Base-by-base conservation (phyloP, 2,888 invertebrate species). In the Agapetus fuscipes region DNA sequence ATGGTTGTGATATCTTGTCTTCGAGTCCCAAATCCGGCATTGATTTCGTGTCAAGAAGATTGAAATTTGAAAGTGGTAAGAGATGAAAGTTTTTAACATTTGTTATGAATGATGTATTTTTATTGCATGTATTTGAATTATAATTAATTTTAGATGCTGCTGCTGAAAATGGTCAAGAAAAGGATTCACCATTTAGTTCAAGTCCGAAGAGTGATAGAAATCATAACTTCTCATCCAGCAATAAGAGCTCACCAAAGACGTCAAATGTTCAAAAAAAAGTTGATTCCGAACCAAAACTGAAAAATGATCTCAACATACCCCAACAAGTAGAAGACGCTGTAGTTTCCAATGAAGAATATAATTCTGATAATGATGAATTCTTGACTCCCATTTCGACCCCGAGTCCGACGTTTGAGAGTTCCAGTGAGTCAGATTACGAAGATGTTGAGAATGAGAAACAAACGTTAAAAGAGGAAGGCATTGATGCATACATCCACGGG, bases 401-500 rank as follows among this genome's bases (percentile, higher is more conserved):
- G 46, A 50, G 14, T 32, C 37, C 3, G 44, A 51, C 26, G 12
- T 37, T 42, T 6, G 43, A 27, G 52, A 59, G 27, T 40, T 54
- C 49, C 30, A 53, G 52, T 14, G 52, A 53, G 17, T 56, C 58
- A 3, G 59, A 64, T 27, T 62, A 67, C 15, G 68, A 68, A 30
- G 62, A n/a, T n/a, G n/a, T n/a, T n/a, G n/a, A n/a, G n/a, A n/a
- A n/a, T n/a, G n/a, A n/a, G n/a, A n/a, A n/a, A n/a, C n/a, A n/a
- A n/a, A n/a, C n/a, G n/a, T n/a, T n/a, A n/a, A n/a, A n/a, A n/a
- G 52, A 65, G 6, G 75, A 76, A 30, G 54, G 66, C 3, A 60
- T 61, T 1, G 66, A 67, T 40, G 66, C 73, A 43, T 80, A 77
- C 58, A 72, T 83, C 54, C 74, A 81, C 52, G 84, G 84, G 84